Evolutionary conservation across 2,797 vertebrate species (phyloP), one percentile per base, ranked within the genome.

Genomic region (Manis javanica): DNA sequence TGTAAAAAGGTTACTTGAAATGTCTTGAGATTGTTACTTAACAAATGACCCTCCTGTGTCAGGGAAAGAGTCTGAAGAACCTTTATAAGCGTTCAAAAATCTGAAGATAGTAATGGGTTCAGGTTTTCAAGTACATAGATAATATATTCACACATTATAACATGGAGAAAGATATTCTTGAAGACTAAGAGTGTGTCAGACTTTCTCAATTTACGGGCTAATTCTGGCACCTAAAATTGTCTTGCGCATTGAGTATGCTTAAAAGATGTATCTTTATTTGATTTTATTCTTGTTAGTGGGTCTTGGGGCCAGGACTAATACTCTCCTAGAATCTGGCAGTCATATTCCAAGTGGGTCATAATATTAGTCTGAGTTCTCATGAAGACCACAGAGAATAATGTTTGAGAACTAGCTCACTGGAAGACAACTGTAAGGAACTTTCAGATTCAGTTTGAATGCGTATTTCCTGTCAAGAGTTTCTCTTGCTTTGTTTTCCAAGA

Each of bases 401-500:
- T 88, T 57, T 78, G 46, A 39, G 68, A 95, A 85, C 7, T 19
- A 68, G 46, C 18, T 87, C 11, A 53, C 72, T 34, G 51, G 16
- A 79, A 69, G 19, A 42, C 4, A 12, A 39, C 12, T 39, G 29
- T 13, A 55, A 53, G 29, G 23, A 37, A 61, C 57, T 82, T 92
- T 83, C 51, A 74, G 49, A 51, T 63, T 87, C 72, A 63, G 46
- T 46, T 46, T 46, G 21, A 71, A 46, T 72, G 29, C 55, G 68
- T 61, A 71, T 46, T 92, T 75, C 29, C 18, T 83, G 57, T 91
- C 82, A 72, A 72, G 59, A 69, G 24, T 84, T 95, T 77, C 63
- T 66, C 7, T 95, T 96, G 39, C 63, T 96, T 85, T 72, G 37
- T 81, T 87, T 87, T 95, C 79, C 0, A 1, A 37, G 21, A 93